phyloP scores from a whole-genome alignment of 2,797 vertebrate genomes.

The Hirundo rustica region DNA sequence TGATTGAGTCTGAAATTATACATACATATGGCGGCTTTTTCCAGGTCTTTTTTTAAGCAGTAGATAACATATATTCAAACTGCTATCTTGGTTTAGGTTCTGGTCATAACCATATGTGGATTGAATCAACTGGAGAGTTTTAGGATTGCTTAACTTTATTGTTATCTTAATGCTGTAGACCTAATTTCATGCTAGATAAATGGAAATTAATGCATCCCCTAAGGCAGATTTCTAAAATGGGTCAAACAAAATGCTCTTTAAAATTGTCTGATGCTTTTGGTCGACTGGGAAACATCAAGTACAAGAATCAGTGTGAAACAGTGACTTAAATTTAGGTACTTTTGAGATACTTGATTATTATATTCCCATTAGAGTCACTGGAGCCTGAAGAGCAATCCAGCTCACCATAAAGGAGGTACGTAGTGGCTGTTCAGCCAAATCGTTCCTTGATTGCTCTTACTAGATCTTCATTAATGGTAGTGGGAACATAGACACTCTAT shows the following conservation, averaged over 20 bases:
- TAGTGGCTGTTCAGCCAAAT: not conserved
- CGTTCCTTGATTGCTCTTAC: not conserved
- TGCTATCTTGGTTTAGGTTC: not conserved
- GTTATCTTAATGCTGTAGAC: not conserved
- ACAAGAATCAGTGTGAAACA: not conserved
- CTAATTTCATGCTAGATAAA: not conserved
- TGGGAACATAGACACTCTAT: not conserved
- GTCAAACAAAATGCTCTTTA: not conserved
- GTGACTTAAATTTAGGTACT: not conserved
- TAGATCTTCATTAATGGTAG: conserved; percentile 18
- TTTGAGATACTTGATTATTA: not conserved
- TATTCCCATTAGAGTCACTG: not conserved
- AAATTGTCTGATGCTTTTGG: not conserved
- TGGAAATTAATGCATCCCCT: not conserved
- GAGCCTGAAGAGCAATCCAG: conserved; percentile 49
- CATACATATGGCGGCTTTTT: not conserved
- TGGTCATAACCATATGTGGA: not conserved
- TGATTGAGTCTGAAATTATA: not conserved
- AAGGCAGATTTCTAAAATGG: not conserved
- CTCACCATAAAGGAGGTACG: not conserved
- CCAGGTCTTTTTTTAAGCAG: not conserved
- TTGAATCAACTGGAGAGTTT: not conserved
- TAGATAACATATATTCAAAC: not conserved
- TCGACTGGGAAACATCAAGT: not conserved
- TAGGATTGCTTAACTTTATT: not conserved